These are phyloP conservation scores for Microctonus hyperodae DNA, from an alignment of 2,888 invertebrate species.

Conservation along the genomic window DNA sequence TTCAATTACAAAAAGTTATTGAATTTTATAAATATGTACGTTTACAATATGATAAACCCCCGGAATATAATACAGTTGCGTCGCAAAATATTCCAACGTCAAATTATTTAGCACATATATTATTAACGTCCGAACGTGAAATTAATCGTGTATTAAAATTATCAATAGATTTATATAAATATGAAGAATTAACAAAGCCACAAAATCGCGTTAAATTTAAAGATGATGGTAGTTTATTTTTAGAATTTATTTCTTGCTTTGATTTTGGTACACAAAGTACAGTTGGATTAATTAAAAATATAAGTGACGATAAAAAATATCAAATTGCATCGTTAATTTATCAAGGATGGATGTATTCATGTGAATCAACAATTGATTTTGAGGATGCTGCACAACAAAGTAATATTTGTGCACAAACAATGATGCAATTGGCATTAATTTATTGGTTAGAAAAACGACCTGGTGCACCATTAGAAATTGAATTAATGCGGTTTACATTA, in stretches of 20 bases:
- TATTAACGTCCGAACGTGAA: conserved; percentile 60
- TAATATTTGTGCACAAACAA: conserved; percentile 69
- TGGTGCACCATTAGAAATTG: conserved; percentile 65
- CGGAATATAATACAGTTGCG: conserved; percentile 52
- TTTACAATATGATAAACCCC: conserved; percentile 49
- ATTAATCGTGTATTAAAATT: conserved; percentile 59
- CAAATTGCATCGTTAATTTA: conserved; percentile 62
- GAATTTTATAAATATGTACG: conserved; percentile 55
- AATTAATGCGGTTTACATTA: conserved; percentile 74
- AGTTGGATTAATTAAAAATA: conserved; percentile 61
- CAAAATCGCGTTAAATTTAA: conserved; percentile 57
- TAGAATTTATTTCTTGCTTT: conserved; percentile 60
- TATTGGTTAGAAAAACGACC: conserved; percentile 72
- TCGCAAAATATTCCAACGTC: conserved; percentile 43
- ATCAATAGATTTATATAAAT: conserved; percentile 46
- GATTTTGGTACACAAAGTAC: conserved; percentile 51
- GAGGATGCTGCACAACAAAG: conserved; percentile 61
- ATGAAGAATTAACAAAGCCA: conserved; percentile 39
- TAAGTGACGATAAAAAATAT: conserved; percentile 60
- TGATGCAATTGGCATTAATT: conserved; percentile 75
- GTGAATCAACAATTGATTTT: conserved; percentile 59
- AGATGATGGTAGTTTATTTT: conserved; percentile 54
- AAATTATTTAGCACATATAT: conserved; percentile 44
- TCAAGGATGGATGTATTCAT: conserved; percentile 61
- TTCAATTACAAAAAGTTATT: conserved; percentile 49